A percentile compares a stretch with the other conserved stretches of the same genome.
phyloP scores from a whole-genome alignment of 1,140 invertebrate species.

The Brachionus asplanchnoidis region DNA sequence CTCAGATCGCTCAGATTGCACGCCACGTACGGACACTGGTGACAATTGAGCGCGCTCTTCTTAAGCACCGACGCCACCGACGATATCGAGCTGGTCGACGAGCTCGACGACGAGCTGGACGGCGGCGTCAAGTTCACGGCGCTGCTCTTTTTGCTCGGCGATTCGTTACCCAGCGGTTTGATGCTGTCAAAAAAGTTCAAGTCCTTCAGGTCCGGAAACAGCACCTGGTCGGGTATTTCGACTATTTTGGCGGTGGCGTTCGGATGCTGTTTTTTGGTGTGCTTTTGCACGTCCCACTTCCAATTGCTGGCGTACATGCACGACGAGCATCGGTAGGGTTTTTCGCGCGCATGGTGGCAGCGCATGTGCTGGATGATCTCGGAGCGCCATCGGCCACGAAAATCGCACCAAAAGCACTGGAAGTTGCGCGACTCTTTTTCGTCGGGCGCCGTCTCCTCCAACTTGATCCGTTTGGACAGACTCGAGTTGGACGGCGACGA shows the following conservation, averaged over 20 bases:
- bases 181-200: conserved; percentile 37
- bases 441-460: background rate
- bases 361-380: conserved; percentile 58
- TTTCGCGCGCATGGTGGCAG: conserved; percentile 55
- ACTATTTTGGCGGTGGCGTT: conserved; percentile 32
- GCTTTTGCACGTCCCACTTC: conserved; percentile 56
- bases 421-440: conserved; percentile 38
- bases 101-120: background rate
- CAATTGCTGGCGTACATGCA: conserved; percentile 56
- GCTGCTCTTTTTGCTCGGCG: background rate
- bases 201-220: conserved; percentile 40
- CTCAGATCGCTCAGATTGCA: conserved; percentile 53
- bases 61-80: background rate
- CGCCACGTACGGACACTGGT: conserved; percentile 53
- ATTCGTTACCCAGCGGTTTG: background rate
- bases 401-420: conserved; percentile 51
- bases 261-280: conserved; percentile 39
- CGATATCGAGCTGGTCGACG: conserved; percentile 5
- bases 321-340: conserved; percentile 54
- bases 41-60: conserved; percentile 44
- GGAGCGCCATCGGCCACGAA: conserved; percentile 55
- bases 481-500: background rate
- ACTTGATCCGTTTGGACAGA: background rate
- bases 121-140: conserved; percentile 2
- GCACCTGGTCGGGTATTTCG: conserved; percentile 37